A percentile compares a stretch with the other conserved stretches of the same genome.
These are phyloP conservation scores for Coremacera marginata DNA, from an alignment of 2,888 invertebrate genomes.

Conservation along the genomic window DNA sequence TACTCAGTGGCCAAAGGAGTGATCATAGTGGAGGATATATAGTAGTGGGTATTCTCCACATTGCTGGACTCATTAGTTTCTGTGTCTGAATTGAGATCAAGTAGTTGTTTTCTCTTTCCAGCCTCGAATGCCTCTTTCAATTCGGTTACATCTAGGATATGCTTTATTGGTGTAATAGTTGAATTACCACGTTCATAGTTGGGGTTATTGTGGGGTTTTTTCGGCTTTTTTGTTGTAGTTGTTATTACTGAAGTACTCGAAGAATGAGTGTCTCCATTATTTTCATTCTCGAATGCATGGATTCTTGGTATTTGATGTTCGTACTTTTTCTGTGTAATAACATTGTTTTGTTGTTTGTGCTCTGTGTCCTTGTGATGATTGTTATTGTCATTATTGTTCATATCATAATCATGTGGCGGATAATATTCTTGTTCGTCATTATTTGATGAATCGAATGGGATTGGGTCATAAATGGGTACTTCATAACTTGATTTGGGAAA, in stretches of 20 bases:
- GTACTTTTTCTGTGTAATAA: not conserved
- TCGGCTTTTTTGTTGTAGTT: conserved; percentile 29
- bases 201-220: conserved; percentile 45
- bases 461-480: conserved; percentile 67
- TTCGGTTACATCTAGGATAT: conserved; percentile 64
- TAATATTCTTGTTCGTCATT: conserved; percentile 59
- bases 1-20: conserved; percentile 39
- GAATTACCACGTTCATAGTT: conserved; percentile 46
- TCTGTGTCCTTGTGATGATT: conserved; percentile 25
- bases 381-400: conserved; percentile 10
- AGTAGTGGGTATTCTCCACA: conserved; percentile 47
- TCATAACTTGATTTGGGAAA: conserved; percentile 67
- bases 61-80: conserved; percentile 56
- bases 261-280: conserved; percentile 48
- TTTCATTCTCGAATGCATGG: conserved; percentile 31
- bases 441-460: conserved; percentile 62
- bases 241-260: conserved; percentile 45
- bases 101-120: conserved; percentile 42
- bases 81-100: conserved; percentile 49
- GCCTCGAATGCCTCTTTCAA: conserved; percentile 64
- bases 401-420: conserved; percentile 55
- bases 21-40: conserved; percentile 18
- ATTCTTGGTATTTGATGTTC: conserved; percentile 42
- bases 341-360: conserved; percentile 15
- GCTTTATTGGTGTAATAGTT: conserved; percentile 53